Percentiles rank a stretch among this genome's conserved stretches.
These are phyloP conservation scores for Sycophila texana DNA, from an alignment of 2,888 invertebrate genomes.

Conservation along the genomic window DNA sequence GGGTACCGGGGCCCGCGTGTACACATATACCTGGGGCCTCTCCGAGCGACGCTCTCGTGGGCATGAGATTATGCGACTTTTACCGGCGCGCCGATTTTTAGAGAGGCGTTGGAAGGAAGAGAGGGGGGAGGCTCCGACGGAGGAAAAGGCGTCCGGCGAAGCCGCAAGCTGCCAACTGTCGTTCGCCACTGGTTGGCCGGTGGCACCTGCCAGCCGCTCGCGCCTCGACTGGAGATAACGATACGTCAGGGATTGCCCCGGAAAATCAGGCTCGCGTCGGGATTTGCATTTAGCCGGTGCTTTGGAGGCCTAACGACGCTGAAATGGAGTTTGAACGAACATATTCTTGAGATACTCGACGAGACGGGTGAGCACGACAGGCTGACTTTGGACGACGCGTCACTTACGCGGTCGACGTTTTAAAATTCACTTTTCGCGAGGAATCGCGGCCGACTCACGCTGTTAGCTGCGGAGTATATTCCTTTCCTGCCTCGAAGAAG, in stretches of 20 bases:
- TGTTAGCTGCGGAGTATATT: no score
- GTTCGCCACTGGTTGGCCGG: neutral
- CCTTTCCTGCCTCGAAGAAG: no score
- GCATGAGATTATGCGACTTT: slow-evolving; percentile 36
- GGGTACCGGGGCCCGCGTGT: no score
- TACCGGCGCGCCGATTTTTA: slow-evolving; percentile 29
- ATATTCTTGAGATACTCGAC: no score
- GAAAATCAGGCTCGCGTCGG: slow-evolving; percentile 11
- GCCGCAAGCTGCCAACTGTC: slow-evolving; percentile 49
- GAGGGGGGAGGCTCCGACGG: neutral
- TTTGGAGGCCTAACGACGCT: neutral
- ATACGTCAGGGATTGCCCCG: neutral
- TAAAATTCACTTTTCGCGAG: no score
- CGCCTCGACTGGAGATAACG: slow-evolving; percentile 11
- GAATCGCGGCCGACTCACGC: no score
- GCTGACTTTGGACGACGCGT: no score
- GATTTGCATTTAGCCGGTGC: neutral
- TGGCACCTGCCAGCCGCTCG: slow-evolving; percentile 36
- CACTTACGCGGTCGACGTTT: no score
- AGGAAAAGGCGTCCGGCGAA: slow-evolving; percentile 33
- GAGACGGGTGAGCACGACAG: no score
- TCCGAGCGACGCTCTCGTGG: slow-evolving; percentile 7
- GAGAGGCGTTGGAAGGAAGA: neutral
- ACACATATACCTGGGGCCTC: slow-evolving; percentile 45
- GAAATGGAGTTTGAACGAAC: neutral